Evolutionary conservation across 2,797 vertebrate genomes (phyloP).

Genomic region (Macropus fuliginosus): DNA sequence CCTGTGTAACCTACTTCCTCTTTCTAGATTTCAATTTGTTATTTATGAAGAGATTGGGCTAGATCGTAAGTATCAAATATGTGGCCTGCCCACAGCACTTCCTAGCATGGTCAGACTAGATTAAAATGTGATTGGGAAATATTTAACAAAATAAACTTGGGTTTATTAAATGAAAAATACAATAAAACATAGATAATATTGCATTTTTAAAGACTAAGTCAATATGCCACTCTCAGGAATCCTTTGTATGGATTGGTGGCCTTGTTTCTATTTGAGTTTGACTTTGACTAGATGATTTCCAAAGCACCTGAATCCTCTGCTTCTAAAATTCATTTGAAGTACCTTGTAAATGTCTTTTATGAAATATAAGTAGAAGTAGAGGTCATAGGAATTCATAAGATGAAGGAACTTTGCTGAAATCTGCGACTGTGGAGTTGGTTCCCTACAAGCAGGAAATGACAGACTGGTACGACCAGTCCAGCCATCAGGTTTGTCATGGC

Average conservation of each 20-base stretch:
- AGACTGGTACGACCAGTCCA: background rate
- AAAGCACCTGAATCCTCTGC: background rate
- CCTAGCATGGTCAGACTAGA: background rate
- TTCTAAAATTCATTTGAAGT: background rate
- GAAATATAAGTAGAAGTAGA: background rate
- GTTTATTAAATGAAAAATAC: background rate
- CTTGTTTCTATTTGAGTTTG: background rate
- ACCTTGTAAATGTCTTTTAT: background rate
- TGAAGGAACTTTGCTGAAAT: background rate
- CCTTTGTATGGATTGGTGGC: background rate
- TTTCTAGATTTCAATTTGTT: background rate
- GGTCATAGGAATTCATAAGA: background rate
- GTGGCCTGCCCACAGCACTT: background rate
- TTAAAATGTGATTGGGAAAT: background rate
- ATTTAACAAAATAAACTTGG: background rate
- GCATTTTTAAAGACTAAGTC: background rate
- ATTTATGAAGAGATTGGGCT: background rate
- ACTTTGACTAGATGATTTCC: background rate
- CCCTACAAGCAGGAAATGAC: background rate
- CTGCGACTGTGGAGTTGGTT: background rate
- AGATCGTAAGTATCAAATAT: background rate
- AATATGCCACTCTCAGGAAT: background rate
- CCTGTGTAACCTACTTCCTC: background rate
- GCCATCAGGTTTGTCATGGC: background rate
- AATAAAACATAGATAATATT: background rate